Base-by-base conservation (phyloP, 2,797 vertebrate species). In the Sebastiscus albofasciatus region DNA sequence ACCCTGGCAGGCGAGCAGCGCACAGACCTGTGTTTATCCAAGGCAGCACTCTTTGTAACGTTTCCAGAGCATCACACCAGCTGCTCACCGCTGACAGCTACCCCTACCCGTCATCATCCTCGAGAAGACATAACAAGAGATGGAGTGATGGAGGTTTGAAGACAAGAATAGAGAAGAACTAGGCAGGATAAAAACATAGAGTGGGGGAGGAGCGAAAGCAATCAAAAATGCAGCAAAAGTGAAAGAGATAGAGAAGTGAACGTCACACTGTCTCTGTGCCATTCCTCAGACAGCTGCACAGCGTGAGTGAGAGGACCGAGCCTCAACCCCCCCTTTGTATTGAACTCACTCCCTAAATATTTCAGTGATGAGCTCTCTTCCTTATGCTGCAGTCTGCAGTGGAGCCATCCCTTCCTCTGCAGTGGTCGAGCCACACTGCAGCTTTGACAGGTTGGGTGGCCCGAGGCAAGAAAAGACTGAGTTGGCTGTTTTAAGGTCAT, bases 341-440 rank as follows among this genome's bases (percentile, higher is more conserved):
- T 92, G 89, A 89, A 92, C 91, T 85, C 89, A 83, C 92, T 90
- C 87, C 90, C 88, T 96, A 93, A 95, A 96, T 96, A 95, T 96
- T 96, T 96, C 90, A 96, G 92, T 64, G 87, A 90, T 85, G 90
- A 94, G 90, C 91, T 90, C 81, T 89, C 76, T 82, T 83, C 86
- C 87, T 83, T 54, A 69, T 92, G 90, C 94, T 93, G 93, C 92
- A 93, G 92, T 92, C 80, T 93, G 93, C 91, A 86, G 91, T 79
- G 64, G 60, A 91, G 84, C 84, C 91, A 90, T 91, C 86, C 87
- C 90, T 82, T 89, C 82, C 90, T 92, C 93, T 91, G 92, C 90
- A 89, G 90, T 90, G 87, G 89, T 84, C 79, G 61, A 86, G 90
- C 75, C 82, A 81, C 90, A 72, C 88, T 92, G 91, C 93, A 89